Evolutionary conservation across 2,113 vertebrate species (phyloP).

Genomic region (Spermophilus dauricus): DNA sequence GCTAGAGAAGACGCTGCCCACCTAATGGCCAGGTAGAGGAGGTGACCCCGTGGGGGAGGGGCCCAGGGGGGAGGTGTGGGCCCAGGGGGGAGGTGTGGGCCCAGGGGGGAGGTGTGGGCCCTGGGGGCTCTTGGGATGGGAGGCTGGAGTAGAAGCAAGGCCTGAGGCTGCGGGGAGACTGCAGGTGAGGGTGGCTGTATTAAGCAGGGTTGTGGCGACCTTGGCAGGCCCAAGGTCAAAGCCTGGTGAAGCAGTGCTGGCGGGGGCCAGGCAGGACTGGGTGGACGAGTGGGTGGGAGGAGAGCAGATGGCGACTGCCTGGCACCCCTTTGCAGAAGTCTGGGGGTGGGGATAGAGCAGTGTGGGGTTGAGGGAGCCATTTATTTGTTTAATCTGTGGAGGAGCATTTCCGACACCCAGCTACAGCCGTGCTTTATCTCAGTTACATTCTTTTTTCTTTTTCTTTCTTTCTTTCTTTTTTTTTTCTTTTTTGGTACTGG

Average conservation of each 20-base stretch:
- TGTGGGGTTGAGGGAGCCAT: background rate
- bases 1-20: background rate
- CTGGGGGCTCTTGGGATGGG: rapidly evolving
- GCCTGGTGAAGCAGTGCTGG: background rate
- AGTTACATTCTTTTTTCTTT: background rate
- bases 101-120: background rate
- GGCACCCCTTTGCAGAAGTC: background rate
- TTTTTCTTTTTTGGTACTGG: too few relatives aligned
- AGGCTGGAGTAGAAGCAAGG: background rate
- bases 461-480: too few relatives aligned
- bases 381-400: rapidly evolving
- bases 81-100: background rate
- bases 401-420: background rate
- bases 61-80: rapidly evolving
- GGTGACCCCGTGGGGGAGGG: too few relatives aligned
- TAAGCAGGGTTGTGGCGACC: background rate
- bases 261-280: background rate
- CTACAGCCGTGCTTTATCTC: too few relatives aligned
- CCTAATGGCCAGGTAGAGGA: background rate
- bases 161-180: background rate
- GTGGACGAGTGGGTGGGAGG: background rate
- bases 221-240: too few relatives aligned
- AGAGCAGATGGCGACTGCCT: background rate
- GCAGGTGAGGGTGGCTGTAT: background rate
- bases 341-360: background rate